Conservation (phyloP, 1,140 invertebrate species). For the Lepidurus packardi region DNA sequence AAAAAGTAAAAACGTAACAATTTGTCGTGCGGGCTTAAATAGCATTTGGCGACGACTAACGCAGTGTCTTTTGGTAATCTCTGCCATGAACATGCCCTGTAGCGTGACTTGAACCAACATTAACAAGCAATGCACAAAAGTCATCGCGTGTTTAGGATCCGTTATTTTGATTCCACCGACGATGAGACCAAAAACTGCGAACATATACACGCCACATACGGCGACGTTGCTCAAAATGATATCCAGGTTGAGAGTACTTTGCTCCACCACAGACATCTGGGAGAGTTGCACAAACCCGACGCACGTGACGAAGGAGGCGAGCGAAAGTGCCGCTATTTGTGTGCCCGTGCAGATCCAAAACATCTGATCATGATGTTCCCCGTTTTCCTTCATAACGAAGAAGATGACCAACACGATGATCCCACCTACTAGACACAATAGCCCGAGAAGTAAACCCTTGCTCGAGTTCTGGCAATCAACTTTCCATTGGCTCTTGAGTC, state of each 20-base stretch:
- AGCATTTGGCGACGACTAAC: conserved; percentile 51
- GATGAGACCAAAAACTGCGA: conserved; percentile 51
- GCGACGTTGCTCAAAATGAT: conserved; percentile 50
- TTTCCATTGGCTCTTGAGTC: conserved; percentile 34
- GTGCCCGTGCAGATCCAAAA: conserved; percentile 43
- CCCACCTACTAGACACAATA: conserved; percentile 55
- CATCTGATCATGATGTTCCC: conserved; percentile 49
- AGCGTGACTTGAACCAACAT: conserved; percentile 53
- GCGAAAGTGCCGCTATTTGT: conserved; percentile 40
- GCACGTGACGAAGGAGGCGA: conserved; percentile 48
- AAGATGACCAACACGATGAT: conserved; percentile 60
- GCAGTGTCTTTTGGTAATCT: conserved; percentile 53
- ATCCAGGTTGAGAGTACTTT: conserved; percentile 47
- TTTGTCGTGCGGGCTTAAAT: conserved; percentile 58
- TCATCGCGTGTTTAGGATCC: conserved; percentile 45
- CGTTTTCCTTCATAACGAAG: conserved; percentile 55
- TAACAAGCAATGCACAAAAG: conserved; percentile 47
- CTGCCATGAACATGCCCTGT: conserved; percentile 58
- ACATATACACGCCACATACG: conserved; percentile 54
- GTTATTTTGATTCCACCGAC: conserved; percentile 42
- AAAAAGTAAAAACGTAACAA: conserved; percentile 62
- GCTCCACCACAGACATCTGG: conserved; percentile 41
- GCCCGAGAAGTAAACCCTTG: conserved; percentile 57
- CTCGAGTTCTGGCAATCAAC: conserved; percentile 54
- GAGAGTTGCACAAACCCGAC: conserved; percentile 48